These are phyloP conservation scores for Marcusenius ussheri DNA, from an alignment of 2,113 vertebrate genomes.

Conservation along the genomic window DNA sequence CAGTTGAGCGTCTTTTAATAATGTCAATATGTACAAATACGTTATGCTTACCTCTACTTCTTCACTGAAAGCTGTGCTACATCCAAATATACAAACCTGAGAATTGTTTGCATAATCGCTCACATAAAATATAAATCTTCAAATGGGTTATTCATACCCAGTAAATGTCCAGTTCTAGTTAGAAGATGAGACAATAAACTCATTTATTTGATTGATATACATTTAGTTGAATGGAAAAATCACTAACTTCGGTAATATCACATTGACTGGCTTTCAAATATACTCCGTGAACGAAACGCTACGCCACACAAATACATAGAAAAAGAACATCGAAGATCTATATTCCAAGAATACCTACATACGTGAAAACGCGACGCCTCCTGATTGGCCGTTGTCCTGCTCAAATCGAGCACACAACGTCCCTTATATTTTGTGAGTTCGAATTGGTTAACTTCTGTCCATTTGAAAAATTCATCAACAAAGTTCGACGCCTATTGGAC, in stretches of 20 bases:
- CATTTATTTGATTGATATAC: neutral
- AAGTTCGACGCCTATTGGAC: conserved; percentile 25
- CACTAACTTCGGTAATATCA: neutral
- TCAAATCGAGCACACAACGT: conserved; percentile 12
- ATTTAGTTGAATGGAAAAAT: neutral
- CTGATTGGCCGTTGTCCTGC: neutral
- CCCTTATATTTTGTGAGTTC: neutral
- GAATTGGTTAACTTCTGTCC: neutral
- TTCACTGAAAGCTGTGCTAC: neutral
- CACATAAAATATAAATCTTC: neutral
- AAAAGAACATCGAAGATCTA: neutral
- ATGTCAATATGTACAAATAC: neutral
- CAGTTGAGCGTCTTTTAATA: neutral
- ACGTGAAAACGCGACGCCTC: neutral
- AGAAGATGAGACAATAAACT: neutral
- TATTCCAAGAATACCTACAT: neutral
- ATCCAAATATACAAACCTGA: neutral
- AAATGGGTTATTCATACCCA: neutral
- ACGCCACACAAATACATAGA: neutral
- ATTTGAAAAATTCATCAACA: conserved; percentile 17
- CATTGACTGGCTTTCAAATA: neutral
- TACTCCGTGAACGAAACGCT: neutral
- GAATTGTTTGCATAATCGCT: neutral
- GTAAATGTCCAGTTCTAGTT: neutral
- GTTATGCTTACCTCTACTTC: neutral